A percentile compares a stretch with the other conserved stretches of the same genome.
Evolutionary conservation across 2,113 vertebrate species (phyloP).

Genomic region (Corythoichthys haematopterus): DNA sequence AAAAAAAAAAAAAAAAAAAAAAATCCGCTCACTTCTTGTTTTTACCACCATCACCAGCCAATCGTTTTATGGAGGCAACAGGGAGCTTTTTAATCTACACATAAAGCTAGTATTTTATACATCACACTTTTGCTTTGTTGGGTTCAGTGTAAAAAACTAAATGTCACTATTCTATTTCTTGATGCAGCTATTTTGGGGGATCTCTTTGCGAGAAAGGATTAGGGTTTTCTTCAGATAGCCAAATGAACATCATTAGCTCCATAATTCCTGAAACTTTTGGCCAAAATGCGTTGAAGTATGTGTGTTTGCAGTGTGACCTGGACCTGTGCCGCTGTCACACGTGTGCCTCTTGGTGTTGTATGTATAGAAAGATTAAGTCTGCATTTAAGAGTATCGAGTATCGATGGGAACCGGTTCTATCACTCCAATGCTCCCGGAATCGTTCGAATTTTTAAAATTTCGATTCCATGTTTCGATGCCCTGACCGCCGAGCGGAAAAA

Average conservation of each 20-base stretch:
- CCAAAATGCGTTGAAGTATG: neutral
- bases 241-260: neutral
- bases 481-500: too few relatives aligned
- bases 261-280: neutral
- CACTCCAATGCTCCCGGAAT: too few relatives aligned
- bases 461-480: too few relatives aligned
- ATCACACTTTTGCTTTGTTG: neutral
- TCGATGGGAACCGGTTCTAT: too few relatives aligned
- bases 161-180: neutral
- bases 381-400: conserved; percentile 44
- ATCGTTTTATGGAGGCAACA: neutral
- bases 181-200: neutral
- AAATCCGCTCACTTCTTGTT: neutral
- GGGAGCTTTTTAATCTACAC: neutral
- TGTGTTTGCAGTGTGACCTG: conserved; percentile 29
- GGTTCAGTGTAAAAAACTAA: neutral
- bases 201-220: neutral
- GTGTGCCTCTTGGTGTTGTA: conserved; percentile 48
- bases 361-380: conserved; percentile 64
- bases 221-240: neutral
- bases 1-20: neutral
- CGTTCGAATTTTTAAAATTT: too few relatives aligned
- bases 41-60: neutral
- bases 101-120: neutral
- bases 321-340: conserved; percentile 52